Evolutionary conservation across 2,888 invertebrate genomes (phyloP), one percentile per base, ranked within the genome.

Genomic region (Cantharis rustica): DNA sequence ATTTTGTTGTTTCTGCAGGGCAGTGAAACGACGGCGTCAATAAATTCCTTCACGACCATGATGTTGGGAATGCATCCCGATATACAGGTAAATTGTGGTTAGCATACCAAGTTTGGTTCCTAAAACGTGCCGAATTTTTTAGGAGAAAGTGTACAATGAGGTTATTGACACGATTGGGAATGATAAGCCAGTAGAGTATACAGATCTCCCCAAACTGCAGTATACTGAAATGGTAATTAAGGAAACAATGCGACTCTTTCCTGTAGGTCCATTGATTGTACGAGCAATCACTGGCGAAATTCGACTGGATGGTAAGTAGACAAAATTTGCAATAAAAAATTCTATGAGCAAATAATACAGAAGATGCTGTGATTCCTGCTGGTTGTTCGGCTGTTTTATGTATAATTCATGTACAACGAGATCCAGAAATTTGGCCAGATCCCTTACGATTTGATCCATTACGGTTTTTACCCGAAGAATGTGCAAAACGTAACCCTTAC

Each of bases 11-110:
- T n/a, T n/a, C n/a, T n/a, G 5, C 73, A 84, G 83, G 84, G 84
- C 1, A 82, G 80, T 47, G 86, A 86, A 70, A 86, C 86, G 7
- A 84, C 84, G 23, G 83, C 84, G 7, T 75, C 84, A 13, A 80
- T 83, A 7, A 73, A 81, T 31, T 80, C 82, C 61, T 85, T 83
- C 74, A 78, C 82, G 23, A 77, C 84, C 10, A 80, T 82, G 9
- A 73, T 84, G 75, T 72, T 86, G 13, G 83, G 82, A 15, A 81
- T 83, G 75, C 79, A 84, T 71, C 84, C 74, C 16, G 80, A 84
- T 11, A 71, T 83, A 68, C 85, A 85, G 81, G 85, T 84, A 69
- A 27, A 11, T 27, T 11, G n/a, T 16, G 2, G 0, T 31, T 16
- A 16, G 10, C 13, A 68, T 1, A 5, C 2, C 15, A n/a, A n/a